These are phyloP conservation scores for Phalacrocorax carbo DNA, from an alignment of 2,113 vertebrate species.

Conservation along the genomic window DNA sequence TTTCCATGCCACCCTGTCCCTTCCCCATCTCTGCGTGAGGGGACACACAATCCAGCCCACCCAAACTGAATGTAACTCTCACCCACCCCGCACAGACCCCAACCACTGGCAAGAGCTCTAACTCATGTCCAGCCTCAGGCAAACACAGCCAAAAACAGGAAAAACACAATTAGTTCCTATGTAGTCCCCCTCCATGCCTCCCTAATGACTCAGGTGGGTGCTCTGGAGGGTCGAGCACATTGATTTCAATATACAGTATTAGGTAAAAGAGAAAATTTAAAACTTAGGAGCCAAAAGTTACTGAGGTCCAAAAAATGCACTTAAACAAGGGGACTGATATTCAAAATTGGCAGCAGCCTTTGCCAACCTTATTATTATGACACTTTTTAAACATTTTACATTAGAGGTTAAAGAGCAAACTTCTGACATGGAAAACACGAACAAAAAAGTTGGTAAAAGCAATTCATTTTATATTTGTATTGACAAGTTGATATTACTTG, in stretches of 20 bases:
- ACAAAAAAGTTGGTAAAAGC: not conserved
- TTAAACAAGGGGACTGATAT: not conserved
- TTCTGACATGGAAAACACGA: not conserved
- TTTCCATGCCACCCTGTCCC: not conserved
- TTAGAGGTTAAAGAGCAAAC: not conserved
- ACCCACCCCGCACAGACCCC: accelerated
- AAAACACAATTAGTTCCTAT: not conserved
- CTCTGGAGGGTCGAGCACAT: not conserved
- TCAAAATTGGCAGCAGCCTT: not conserved
- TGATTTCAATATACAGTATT: not conserved
- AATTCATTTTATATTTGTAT: not conserved
- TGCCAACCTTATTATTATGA: not conserved
- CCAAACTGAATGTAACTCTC: not conserved
- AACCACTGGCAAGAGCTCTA: not conserved
- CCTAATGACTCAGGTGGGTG: not conserved
- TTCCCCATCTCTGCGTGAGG: not conserved
- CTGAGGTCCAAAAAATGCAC: not conserved
- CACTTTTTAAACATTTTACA: not conserved
- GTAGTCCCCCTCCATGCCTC: not conserved
- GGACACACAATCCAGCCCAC: not conserved
- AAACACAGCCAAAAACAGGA: not conserved
- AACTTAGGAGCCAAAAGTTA: not conserved
- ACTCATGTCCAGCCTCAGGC: not conserved
- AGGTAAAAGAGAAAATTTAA: not conserved
- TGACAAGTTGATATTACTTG: not conserved